Evolutionary conservation across 2,888 invertebrate genomes (phyloP).

Genomic region (Agrilus cyanescens): DNA sequence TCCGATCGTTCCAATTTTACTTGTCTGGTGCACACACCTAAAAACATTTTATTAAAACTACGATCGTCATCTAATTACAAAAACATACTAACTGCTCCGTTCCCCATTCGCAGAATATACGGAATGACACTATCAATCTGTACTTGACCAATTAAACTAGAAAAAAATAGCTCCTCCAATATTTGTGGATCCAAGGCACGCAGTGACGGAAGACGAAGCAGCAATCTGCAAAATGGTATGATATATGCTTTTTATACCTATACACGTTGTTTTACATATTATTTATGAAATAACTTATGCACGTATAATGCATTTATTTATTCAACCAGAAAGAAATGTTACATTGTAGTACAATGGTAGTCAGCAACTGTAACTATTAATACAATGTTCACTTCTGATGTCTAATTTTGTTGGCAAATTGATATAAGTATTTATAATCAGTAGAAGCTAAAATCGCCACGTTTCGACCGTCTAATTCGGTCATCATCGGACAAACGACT

Average conservation of each 20-base stretch:
- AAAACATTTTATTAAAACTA: conserved; percentile 6
- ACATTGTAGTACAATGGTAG: no score
- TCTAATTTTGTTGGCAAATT: no score
- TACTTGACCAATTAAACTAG: conserved; percentile 81
- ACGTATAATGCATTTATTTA: no score
- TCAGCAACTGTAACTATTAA: no score
- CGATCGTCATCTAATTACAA: conserved; percentile 1
- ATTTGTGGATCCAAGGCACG: conserved; percentile 61
- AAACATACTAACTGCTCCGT: conserved; percentile 7
- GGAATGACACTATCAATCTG: conserved; percentile 94
- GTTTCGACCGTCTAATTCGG: no score
- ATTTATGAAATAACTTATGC: no score
- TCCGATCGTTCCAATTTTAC: conserved; percentile 32
- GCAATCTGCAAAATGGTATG: conserved; percentile 35
- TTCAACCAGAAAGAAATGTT: no score
- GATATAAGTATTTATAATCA: no score
- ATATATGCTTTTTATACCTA: neutral
- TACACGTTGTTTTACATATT: no score
- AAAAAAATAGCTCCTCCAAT: conserved; percentile 86
- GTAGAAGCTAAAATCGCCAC: no score
- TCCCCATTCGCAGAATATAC: conserved; percentile 60
- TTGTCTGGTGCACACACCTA: conserved; percentile 22
- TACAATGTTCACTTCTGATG: no score
- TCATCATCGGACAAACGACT: no score
- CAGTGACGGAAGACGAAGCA: conserved; percentile 60